Percentiles rank a stretch among this genome's conserved stretches.
Evolutionary conservation across 2,113 vertebrate genomes (phyloP).

Genomic region (Glaucidium brasilianum): DNA sequence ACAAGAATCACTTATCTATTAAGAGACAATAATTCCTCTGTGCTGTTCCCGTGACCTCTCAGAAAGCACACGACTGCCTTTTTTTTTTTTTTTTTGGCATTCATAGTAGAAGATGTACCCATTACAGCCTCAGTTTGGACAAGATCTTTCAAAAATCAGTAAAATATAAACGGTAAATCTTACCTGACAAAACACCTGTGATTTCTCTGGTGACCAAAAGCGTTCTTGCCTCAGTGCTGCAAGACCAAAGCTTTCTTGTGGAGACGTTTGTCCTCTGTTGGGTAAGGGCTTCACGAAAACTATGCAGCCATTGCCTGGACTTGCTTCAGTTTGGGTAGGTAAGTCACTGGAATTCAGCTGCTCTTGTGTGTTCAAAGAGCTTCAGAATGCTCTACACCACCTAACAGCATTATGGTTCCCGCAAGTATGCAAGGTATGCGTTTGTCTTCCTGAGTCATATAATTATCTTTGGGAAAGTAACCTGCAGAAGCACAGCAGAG

Average conservation of each 20-base stretch:
- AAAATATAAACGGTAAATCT: background rate
- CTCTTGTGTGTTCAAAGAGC: constrained; percentile 61
- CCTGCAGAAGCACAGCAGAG: background rate
- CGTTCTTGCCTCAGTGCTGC: background rate
- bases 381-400: constrained; percentile 43
- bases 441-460: constrained; percentile 34
- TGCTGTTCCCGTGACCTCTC: background rate
- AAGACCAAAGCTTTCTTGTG: constrained; percentile 27
- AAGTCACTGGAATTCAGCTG: constrained; percentile 67
- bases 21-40: background rate
- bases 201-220: background rate
- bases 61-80: background rate
- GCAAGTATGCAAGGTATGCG: background rate
- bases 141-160: background rate
- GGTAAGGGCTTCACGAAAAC: constrained; percentile 63
- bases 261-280: constrained; percentile 31
- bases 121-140: background rate
- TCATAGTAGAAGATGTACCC: background rate
- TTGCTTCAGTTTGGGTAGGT: constrained; percentile 71
- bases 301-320: constrained; percentile 78
- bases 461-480: constrained; percentile 60
- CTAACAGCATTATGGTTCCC: constrained; percentile 12
- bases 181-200: constrained; percentile 40
- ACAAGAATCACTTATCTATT: background rate
- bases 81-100: background rate